phyloP scores from a whole-genome alignment of 2,888 invertebrate species.

The Argyresthia goedartella region DNA sequence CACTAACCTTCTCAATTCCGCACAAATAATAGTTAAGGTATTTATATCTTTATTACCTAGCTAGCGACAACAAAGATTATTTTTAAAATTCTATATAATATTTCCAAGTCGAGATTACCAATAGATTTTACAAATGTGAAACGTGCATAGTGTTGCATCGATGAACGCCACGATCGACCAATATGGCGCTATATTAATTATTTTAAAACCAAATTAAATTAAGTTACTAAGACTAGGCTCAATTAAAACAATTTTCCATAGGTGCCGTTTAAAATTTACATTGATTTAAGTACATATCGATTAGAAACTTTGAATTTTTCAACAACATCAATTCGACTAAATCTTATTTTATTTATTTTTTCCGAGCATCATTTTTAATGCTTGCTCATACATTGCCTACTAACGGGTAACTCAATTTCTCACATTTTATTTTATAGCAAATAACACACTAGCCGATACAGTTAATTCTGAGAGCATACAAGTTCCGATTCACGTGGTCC shows the following conservation, averaged over 20 bases:
- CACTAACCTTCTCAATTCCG: conserved; percentile 65
- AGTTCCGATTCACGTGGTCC: conserved; percentile 46
- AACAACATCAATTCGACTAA: conserved; percentile 70
- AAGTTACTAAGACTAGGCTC: conserved; percentile 67
- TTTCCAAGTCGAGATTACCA: conserved; percentile 20
- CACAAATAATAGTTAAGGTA: no score
- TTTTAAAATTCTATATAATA: conserved; percentile 9
- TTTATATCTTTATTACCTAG: conserved; percentile 30
- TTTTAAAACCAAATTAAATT: conserved; percentile 45
- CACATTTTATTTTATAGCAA: conserved; percentile 33
- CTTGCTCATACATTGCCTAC: conserved; percentile 63
- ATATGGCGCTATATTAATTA: conserved; percentile 26
- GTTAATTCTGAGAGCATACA: conserved; percentile 5
- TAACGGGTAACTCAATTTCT: conserved; percentile 55
- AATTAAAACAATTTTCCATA: conserved; percentile 54
- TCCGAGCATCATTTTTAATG: conserved; percentile 66
- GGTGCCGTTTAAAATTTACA: conserved; percentile 64
- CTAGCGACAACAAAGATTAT: conserved; percentile 32
- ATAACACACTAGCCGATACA: conserved; percentile 31
- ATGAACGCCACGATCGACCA: conserved; percentile 2
- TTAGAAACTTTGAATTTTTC: conserved; percentile 64
- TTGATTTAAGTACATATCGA: conserved; percentile 66
- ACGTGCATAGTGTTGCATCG: conserved; percentile 12
- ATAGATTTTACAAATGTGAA: conserved; percentile 15
- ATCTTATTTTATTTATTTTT: conserved; percentile 37